Evolutionary conservation across 2,797 vertebrate genomes (phyloP), one percentile per base, ranked within the genome.

Genomic region (Gallinago solitaria): DNA sequence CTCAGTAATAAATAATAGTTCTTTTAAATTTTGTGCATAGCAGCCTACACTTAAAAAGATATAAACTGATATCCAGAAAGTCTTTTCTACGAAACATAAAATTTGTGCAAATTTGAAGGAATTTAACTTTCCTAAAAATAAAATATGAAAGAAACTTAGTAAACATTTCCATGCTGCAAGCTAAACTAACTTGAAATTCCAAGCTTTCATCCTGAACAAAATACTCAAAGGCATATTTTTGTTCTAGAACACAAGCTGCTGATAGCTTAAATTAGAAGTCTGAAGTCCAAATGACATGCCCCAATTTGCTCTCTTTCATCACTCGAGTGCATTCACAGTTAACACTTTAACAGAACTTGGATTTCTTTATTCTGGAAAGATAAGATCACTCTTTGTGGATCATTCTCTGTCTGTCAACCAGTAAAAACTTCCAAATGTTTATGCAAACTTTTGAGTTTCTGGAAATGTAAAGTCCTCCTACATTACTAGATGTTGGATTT

Each of bases 241-340:
- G 12, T 63, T 87, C n/a, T 67, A 56, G 76, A 70, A 57, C 17
- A 41, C 12, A 48, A 35, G 11, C 13, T 76, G 14, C 4, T 71
- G 14, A 45, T 68, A 84, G 6, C 37, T 78, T 65, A 84, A 74
- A 82, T 57, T 45, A 76, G 60, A 84, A 84, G 5, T 75, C 54
- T 51, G 30, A 88, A 53, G 35, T 83, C 37, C 23, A 88, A 64
- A 48, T 45, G 11, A 43, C 19, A 50, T 9, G 45, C 5, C 4
- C 24, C 25, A 45, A 0, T 20, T 75, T 64, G 4, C 2, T 85
- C 5, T 57, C 43, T 92, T 68, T 57, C 50, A 30, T 48, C 21
- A n/a, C 13, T 25, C 37, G 4, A 69, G 18, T 0, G 0, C 9
- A 35, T 59, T 83, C 32, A 64, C 10, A 50, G 25, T 32, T 87